Conservation (phyloP, 37 sponge, comb jelly and placozoan species). For the Dysidea cf. avara region DNA sequence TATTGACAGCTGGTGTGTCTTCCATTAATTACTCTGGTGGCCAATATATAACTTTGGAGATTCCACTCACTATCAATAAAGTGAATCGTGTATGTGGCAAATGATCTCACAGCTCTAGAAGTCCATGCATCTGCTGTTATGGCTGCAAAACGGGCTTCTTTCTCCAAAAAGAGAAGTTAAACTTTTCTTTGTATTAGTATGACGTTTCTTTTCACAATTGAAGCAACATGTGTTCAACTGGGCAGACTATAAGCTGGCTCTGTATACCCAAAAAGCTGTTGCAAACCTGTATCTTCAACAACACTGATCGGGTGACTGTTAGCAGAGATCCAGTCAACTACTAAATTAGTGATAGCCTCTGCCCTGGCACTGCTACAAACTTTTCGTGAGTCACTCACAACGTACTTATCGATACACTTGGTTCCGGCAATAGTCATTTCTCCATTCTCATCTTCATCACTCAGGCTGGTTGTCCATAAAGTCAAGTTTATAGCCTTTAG, state of each 20-base stretch:
- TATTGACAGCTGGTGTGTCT: slow-evolving; percentile 6
- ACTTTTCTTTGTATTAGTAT: not conserved
- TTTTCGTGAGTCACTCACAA: not conserved
- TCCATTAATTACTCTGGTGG: not conserved
- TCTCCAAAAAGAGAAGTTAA: not conserved
- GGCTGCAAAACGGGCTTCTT: not conserved
- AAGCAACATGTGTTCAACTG: not conserved
- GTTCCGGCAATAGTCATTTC: no score
- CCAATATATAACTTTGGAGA: not conserved
- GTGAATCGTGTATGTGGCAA: slow-evolving; percentile 3
- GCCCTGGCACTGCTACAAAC: not conserved
- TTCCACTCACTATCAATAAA: not conserved
- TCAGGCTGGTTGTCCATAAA: no score
- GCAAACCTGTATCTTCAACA: not conserved
- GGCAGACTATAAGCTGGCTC: not conserved
- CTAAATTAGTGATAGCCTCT: not conserved
- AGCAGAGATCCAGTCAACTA: slow-evolving; percentile 5
- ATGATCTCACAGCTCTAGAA: not conserved
- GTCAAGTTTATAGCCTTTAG: no score
- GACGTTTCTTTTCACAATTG: not conserved
- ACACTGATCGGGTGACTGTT: not conserved
- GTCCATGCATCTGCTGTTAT: slow-evolving; percentile 7
- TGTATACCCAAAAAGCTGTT: slow-evolving; percentile 1
- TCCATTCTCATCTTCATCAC: no score
- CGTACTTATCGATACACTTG: no score